These are phyloP conservation scores for Cecidostiba fungosa DNA, from an alignment of 2,888 invertebrate species.

Conservation along the genomic window DNA sequence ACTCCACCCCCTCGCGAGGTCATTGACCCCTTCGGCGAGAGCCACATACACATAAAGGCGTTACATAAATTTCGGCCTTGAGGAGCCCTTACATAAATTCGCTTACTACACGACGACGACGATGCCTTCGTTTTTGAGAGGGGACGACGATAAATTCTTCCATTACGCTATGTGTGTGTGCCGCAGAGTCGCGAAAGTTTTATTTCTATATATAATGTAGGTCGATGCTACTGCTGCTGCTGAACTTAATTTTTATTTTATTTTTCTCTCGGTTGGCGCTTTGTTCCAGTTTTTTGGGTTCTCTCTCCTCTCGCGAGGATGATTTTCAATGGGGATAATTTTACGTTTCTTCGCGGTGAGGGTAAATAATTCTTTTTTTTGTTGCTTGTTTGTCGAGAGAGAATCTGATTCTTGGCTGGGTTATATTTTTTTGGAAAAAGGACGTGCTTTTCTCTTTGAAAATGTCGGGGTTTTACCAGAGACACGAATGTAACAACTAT, in stretches of 20 bases:
- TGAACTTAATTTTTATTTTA: not conserved
- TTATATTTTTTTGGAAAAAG: not conserved
- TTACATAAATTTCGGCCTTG: constrained; percentile 61
- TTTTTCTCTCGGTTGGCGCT: not conserved
- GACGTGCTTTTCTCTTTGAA: too few relatives aligned
- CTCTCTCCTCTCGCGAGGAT: not conserved
- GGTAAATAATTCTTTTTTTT: not conserved
- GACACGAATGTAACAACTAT: too few relatives aligned
- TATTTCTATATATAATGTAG: not conserved
- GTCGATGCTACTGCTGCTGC: not conserved
- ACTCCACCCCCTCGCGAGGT: not conserved
- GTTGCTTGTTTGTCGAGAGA: not conserved
- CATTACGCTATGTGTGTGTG: not conserved
- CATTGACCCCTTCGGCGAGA: not conserved
- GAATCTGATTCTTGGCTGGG: not conserved
- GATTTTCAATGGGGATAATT: not conserved
- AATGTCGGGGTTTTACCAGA: too few relatives aligned
- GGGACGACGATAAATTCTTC: not conserved
- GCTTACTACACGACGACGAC: not conserved
- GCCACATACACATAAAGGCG: constrained; percentile 9
- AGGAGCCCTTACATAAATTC: constrained; percentile 58
- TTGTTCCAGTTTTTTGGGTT: constrained; percentile 7
- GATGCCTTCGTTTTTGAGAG: constrained; percentile 6
- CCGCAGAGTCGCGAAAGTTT: constrained; percentile 25
- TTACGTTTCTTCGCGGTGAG: not conserved